Conservation (phyloP, 2,888 invertebrate species). For the Epirrhoe tristata region DNA sequence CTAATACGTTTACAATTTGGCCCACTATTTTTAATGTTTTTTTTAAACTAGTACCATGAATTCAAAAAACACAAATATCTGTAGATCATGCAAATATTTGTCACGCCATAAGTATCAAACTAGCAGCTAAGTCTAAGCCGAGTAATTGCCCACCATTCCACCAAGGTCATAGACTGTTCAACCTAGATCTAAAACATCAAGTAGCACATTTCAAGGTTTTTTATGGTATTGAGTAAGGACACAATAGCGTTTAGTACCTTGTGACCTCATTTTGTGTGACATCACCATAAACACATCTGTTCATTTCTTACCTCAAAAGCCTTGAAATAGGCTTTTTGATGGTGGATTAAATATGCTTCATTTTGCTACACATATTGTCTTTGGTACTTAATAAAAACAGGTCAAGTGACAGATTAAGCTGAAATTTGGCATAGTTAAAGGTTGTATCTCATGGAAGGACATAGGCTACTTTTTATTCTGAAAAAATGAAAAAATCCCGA, state of each 20-base stretch:
- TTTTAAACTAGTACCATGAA: too few relatives aligned
- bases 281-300: conserved; percentile 46
- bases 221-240: conserved; percentile 41
- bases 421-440: too few relatives aligned
- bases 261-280: conserved; percentile 55
- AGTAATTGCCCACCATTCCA: background rate
- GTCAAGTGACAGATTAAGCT: too few relatives aligned
- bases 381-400: too few relatives aligned
- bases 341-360: conserved; percentile 5
- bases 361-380: background rate
- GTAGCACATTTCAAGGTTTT: conserved; percentile 23
- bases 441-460: too few relatives aligned
- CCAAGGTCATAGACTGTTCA: background rate
- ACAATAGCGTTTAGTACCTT: conserved; percentile 36
- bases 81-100: too few relatives aligned
- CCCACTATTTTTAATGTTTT: too few relatives aligned
- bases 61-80: background rate
- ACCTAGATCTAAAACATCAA: conserved; percentile 3
- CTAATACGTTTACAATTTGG: too few relatives aligned
- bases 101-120: too few relatives aligned
- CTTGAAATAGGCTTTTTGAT: conserved; percentile 30
- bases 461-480: too few relatives aligned
- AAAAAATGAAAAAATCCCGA: too few relatives aligned
- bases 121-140: too few relatives aligned
- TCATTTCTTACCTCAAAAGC: conserved; percentile 31